phyloP scores from a whole-genome alignment of 92 coral and sea anemone species.

The Umimayanthus chanpuru region DNA sequence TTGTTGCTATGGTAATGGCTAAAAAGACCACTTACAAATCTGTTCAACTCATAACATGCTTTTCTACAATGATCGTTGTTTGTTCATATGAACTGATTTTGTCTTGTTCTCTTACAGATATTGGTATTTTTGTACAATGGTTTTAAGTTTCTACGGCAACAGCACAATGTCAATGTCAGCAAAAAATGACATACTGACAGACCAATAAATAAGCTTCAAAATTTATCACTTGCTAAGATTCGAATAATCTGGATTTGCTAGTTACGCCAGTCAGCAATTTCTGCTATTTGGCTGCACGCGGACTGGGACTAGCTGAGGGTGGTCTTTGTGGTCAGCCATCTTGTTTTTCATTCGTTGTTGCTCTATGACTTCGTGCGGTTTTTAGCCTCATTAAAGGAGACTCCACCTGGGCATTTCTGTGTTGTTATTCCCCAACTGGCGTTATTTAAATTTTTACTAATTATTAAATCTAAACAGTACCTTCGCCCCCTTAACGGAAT shows the following conservation, averaged over 20 bases:
- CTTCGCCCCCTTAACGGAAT: slow-evolving; percentile 14
- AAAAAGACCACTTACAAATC: slow-evolving; percentile 14
- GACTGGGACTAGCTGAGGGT: too few species aligned
- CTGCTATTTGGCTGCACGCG: too few species aligned
- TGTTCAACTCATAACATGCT: slow-evolving; percentile 17
- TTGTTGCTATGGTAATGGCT: slow-evolving; percentile 27
- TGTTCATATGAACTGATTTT: slow-evolving; percentile 14
- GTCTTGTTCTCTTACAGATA: slow-evolving; percentile 17
- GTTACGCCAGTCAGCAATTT: too few species aligned
- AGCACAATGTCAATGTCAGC: slow-evolving; percentile 12
- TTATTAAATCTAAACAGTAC: slow-evolving; percentile 3
- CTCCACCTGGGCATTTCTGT: too few species aligned
- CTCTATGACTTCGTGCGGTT: too few species aligned
- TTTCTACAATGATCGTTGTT: neutral
- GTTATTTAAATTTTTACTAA: neutral
- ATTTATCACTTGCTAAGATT: slow-evolving; percentile 3
- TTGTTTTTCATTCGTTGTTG: too few species aligned
- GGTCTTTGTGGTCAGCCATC: too few species aligned
- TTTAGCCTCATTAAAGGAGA: too few species aligned
- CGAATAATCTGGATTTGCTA: slow-evolving; percentile 6
- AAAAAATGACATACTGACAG: slow-evolving; percentile 6
- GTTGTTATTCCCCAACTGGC: too few species aligned
- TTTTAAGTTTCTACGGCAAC: slow-evolving; percentile 15
- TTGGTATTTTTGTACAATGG: slow-evolving; percentile 13
- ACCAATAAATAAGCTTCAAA: slow-evolving; percentile 18